A percentile compares a stretch with the other conserved stretches of the same genome.
Conservation (phyloP, 2,888 invertebrate species). For the Pantelozetes paolii region DNA sequence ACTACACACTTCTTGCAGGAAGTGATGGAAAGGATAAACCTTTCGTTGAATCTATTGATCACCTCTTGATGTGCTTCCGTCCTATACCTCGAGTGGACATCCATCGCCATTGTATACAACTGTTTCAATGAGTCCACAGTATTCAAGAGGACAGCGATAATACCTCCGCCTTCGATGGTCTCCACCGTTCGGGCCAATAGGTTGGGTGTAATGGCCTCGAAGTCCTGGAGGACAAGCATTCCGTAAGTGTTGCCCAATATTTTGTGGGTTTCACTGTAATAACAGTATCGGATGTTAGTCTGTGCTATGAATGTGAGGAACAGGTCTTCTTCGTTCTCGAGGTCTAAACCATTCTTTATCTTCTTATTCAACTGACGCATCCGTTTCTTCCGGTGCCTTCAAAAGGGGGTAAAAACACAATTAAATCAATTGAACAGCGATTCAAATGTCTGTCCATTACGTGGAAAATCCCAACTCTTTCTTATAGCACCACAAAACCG, state of each 20-base stretch:
- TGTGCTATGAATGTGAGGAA: constrained; percentile 94
- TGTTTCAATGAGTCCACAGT: constrained; percentile 83
- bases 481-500: constrained; percentile 98
- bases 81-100: constrained; percentile 89
- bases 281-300: constrained; percentile 93
- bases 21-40: constrained; percentile 79
- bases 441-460: constrained; percentile 53
- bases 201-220: constrained; percentile 96
- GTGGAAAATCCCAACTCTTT: constrained; percentile 85
- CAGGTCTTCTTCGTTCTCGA: constrained; percentile 83
- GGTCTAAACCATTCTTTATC: constrained; percentile 76
- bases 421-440: background rate
- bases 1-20: constrained; percentile 78
- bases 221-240: constrained; percentile 63
- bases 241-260: constrained; percentile 94
- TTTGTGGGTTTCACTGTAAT: constrained; percentile 91
- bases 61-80: constrained; percentile 91
- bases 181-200: constrained; percentile 91
- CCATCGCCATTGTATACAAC: constrained; percentile 94
- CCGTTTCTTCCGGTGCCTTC: constrained; percentile 82
- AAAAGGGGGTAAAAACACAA: constrained; percentile 13
- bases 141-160: constrained; percentile 75
- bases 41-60: constrained; percentile 90
- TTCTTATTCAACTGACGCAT: constrained; percentile 77
- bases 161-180: constrained; percentile 96